These are phyloP conservation scores for Haliaeetus leucogaster DNA, from an alignment of 2,113 vertebrate species.

Conservation along the genomic window DNA sequence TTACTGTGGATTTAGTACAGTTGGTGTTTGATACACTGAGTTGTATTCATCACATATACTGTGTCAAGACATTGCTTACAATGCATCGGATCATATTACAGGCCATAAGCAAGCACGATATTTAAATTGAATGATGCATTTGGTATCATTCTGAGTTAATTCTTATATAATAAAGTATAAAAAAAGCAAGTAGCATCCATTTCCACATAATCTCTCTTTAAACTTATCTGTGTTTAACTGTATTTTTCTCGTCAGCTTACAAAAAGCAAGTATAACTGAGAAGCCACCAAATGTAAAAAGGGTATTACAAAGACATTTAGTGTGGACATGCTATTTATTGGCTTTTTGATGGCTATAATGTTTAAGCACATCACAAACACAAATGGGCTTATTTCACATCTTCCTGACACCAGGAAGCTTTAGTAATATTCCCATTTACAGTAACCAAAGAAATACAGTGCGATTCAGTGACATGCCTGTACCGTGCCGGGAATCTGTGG, in stretches of 20 bases:
- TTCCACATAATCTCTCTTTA: conserved; percentile 47
- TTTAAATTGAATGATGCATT: conserved; percentile 48
- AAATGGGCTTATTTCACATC: conserved; percentile 19
- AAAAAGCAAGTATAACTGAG: background rate
- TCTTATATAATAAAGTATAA: conserved; percentile 45
- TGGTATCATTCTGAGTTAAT: conserved; percentile 41
- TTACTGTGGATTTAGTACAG: conserved; percentile 61
- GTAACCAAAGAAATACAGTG: background rate
- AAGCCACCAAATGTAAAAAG: background rate
- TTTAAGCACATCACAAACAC: conserved; percentile 37
- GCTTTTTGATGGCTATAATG: background rate
- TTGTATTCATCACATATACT: conserved; percentile 40
- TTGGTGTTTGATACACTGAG: conserved; percentile 41
- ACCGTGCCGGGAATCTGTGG: background rate
- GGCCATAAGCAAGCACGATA: conserved; percentile 18
- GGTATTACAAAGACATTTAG: background rate
- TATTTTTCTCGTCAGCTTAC: conserved; percentile 8
- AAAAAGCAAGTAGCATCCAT: conserved; percentile 29
- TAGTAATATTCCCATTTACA: background rate
- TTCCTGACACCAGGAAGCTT: background rate
- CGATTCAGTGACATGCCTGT: background rate
- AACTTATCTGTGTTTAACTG: conserved; percentile 33
- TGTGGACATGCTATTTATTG: background rate
- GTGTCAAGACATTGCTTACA: conserved; percentile 56
- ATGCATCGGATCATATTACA: background rate